A percentile compares a stretch with the other conserved stretches of the same genome.
These are phyloP conservation scores for Lepidocyrtinus sp. DNA, from an alignment of 2,888 invertebrate species.

Conservation along the genomic window DNA sequence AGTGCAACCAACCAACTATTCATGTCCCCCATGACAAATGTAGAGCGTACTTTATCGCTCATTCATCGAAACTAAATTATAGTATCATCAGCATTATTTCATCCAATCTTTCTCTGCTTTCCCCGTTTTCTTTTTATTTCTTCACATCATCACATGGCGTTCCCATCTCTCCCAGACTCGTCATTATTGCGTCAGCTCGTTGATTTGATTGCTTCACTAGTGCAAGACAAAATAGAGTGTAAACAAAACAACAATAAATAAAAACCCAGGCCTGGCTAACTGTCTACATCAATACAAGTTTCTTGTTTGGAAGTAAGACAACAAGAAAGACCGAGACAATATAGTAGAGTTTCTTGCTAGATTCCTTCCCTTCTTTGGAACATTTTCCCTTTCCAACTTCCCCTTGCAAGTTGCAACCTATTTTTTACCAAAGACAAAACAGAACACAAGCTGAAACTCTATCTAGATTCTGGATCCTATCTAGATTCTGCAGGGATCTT, in stretches of 20 bases:
- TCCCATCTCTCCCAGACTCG: no score
- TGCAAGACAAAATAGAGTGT: constrained; percentile 17
- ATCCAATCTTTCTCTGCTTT: not conserved
- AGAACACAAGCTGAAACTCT: no score
- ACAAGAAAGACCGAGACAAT: not conserved
- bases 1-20: no score
- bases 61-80: not conserved
- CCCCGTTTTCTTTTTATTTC: not conserved
- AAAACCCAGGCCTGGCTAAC: constrained; percentile 24
- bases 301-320: not conserved
- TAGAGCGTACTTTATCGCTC: not conserved
- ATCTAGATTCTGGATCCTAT: no score
- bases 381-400: not conserved
- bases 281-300: constrained; percentile 10
- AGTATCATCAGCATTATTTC: not conserved
- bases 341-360: not conserved
- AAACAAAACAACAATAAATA: constrained; percentile 29
- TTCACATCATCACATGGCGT: no score
- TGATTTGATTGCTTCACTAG: constrained; percentile 15
- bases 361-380: not conserved
- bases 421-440: not conserved
- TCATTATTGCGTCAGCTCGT: no score
- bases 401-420: not conserved
- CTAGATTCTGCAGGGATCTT: no score
- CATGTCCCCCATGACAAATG: not conserved